A percentile compares a stretch with the other conserved stretches of the same genome.
Evolutionary conservation across 2,797 vertebrate genomes (phyloP).

Genomic region (Bothrops alternatus): DNA sequence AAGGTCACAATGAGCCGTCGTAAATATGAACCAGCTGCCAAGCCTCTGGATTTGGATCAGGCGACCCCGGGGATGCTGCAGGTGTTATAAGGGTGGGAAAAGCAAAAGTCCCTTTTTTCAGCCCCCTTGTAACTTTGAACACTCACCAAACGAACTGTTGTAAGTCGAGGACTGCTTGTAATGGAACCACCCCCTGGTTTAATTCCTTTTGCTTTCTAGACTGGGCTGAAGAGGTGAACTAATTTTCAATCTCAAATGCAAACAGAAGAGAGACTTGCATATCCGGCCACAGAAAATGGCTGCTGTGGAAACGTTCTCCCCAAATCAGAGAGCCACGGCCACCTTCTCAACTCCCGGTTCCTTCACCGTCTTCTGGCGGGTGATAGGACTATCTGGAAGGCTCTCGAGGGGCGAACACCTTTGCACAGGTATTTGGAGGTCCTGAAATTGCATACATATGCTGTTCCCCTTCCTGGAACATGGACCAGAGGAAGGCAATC

Average conservation of each 20-base stretch:
- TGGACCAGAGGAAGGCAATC: background rate
- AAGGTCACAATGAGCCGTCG: too few species aligned
- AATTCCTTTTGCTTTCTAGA: background rate
- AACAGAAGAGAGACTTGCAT: background rate
- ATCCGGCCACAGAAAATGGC: background rate
- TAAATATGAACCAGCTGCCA: too few species aligned
- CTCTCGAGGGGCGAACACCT: background rate
- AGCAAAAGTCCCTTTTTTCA: too few species aligned
- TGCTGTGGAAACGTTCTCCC: background rate
- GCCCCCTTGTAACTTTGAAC: too few species aligned
- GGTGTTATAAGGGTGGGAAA: too few species aligned
- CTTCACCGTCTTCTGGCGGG: background rate
- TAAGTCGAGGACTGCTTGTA: too few species aligned
- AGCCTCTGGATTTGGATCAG: too few species aligned
- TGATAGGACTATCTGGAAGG: background rate
- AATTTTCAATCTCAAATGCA: background rate
- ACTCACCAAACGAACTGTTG: too few species aligned
- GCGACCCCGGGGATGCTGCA: too few species aligned
- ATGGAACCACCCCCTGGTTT: background rate
- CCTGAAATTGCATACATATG: background rate
- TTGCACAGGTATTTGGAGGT: background rate
- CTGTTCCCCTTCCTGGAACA: background rate
- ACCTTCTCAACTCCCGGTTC: background rate
- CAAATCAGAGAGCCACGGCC: background rate
- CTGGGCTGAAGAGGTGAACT: background rate